Percentiles rank a stretch among this genome's conserved stretches.
Conservation (phyloP, 2,888 invertebrate genomes). For the Crioceris asparagi region DNA sequence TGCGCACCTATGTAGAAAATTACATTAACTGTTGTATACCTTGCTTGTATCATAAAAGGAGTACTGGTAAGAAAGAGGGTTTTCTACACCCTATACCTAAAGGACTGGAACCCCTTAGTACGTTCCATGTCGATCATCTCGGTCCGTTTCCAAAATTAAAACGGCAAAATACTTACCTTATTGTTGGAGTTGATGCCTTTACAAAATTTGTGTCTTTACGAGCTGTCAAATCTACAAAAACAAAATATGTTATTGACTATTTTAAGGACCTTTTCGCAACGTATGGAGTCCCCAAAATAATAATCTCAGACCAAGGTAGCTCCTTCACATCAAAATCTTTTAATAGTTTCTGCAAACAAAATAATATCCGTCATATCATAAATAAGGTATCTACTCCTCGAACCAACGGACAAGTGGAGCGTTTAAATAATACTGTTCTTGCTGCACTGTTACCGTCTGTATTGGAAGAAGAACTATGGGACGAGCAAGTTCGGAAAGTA, state of each 20-base stretch:
- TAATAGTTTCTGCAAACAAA: neutral
- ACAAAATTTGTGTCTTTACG: conserved; percentile 12
- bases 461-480: conserved; percentile 27
- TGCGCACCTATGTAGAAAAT: conserved; percentile 30
- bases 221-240: conserved; percentile 15
- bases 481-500: conserved; percentile 24
- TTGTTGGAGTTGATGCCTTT: conserved; percentile 8
- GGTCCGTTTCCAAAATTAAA: conserved; percentile 33
- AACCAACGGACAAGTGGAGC: conserved; percentile 29
- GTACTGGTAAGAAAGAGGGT: conserved; percentile 10
- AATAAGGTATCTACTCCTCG: conserved; percentile 11
- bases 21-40: conserved; percentile 26
- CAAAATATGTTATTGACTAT: conserved; percentile 15
- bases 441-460: conserved; percentile 21
- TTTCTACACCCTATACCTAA: conserved; percentile 12
- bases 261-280: conserved; percentile 12
- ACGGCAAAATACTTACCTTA: conserved; percentile 21
- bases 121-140: conserved; percentile 29
- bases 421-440: conserved; percentile 26
- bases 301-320: conserved; percentile 24
- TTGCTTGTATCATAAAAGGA: conserved; percentile 11
- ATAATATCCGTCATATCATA: neutral
- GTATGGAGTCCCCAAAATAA: conserved; percentile 22
- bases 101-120: conserved; percentile 7
- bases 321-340: neutral